These are phyloP conservation scores for Martes flavigula DNA, from an alignment of 2,797 vertebrate genomes.

Conservation along the genomic window DNA sequence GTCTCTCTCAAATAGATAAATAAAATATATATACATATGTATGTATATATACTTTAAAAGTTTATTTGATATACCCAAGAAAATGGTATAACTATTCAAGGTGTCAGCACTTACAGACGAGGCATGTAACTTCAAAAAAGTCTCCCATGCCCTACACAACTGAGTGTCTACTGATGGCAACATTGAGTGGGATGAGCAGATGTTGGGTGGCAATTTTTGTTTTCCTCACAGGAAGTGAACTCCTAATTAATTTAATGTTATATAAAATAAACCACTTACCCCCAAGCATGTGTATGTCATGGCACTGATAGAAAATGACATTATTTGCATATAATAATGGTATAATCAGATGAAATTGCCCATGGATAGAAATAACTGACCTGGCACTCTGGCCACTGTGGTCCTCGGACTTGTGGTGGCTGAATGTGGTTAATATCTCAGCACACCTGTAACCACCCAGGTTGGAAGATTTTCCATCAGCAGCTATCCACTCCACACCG, in stretches of 20 bases:
- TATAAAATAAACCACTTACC: background rate
- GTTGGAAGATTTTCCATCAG: background rate
- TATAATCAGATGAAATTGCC: background rate
- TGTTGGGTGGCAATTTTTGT: background rate
- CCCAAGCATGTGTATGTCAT: background rate
- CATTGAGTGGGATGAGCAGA: background rate
- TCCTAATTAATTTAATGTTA: background rate
- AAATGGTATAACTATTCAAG: background rate
- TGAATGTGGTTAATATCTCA: background rate
- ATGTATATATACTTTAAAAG: background rate
- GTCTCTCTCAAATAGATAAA: too few relatives aligned
- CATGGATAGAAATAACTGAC: background rate
- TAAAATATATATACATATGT: too few relatives aligned
- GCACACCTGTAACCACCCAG: background rate
- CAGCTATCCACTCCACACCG: too few relatives aligned
- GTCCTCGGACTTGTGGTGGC: rapidly evolving
- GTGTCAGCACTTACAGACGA: background rate
- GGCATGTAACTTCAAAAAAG: background rate
- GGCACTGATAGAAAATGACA: background rate
- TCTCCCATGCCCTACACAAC: background rate
- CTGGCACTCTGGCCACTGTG: background rate
- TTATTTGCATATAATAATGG: background rate
- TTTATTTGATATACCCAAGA: background rate
- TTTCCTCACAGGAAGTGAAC: background rate
- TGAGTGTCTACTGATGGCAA: background rate